Evolutionary conservation across 2,888 invertebrate genomes (phyloP).

Genomic region (Hoplodrina ambigua): DNA sequence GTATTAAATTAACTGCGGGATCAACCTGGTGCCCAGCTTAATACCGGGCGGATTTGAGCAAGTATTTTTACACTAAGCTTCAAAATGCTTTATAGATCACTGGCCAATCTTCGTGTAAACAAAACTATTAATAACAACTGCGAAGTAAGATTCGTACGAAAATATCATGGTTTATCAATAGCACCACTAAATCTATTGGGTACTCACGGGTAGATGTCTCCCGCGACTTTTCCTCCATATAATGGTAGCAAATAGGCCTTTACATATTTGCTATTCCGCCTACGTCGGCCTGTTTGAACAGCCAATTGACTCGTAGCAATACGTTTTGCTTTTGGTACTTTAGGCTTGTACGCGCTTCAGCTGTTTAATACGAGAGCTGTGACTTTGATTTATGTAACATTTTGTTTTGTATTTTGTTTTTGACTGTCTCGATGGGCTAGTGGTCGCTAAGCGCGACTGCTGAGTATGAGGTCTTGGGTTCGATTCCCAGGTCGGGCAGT

Average conservation of each 20-base stretch:
- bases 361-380: slow-evolving; percentile 32
- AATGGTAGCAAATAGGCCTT: slow-evolving; percentile 70
- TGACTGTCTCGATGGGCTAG: too few relatives aligned
- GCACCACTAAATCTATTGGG: slow-evolving; percentile 35
- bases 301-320: slow-evolving; percentile 78
- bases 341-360: slow-evolving; percentile 55
- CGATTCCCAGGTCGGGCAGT: too few relatives aligned
- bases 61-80: slow-evolving; percentile 23
- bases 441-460: too few relatives aligned
- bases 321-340: slow-evolving; percentile 73
- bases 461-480: too few relatives aligned
- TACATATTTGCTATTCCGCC: slow-evolving; percentile 77
- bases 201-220: slow-evolving; percentile 54
- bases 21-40: slow-evolving; percentile 12
- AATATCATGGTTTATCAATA: slow-evolving; percentile 39
- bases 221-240: slow-evolving; percentile 66
- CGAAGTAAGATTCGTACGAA: slow-evolving; percentile 25
- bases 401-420: slow-evolving; percentile 4
- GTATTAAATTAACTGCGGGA: slow-evolving; percentile 19
- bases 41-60: slow-evolving; percentile 17
- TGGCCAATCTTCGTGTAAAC: slow-evolving; percentile 42
- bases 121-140: slow-evolving; percentile 40
- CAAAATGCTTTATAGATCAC: slow-evolving; percentile 28
- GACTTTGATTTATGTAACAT: slow-evolving; percentile 27
- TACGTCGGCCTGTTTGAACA: slow-evolving; percentile 76